Evolutionary conservation across 2,113 vertebrate species (phyloP).

Genomic region (Galeopterus variegatus): DNA sequence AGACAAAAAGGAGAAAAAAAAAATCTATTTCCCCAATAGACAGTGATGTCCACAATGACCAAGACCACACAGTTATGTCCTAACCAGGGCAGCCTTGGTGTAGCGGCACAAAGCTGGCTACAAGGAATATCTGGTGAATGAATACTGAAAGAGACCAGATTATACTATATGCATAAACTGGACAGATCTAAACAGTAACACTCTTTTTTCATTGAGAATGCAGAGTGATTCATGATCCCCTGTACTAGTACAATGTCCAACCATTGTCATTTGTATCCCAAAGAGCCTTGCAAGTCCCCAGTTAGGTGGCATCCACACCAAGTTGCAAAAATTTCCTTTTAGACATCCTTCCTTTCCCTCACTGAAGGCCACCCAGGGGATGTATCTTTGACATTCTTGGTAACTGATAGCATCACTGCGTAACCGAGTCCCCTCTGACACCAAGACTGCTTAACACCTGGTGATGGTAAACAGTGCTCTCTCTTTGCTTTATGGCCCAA

Average conservation of each 20-base stretch:
- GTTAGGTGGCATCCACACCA: not conserved
- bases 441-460: not conserved
- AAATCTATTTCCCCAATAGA: not conserved
- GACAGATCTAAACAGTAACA: not conserved
- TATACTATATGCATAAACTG: not conserved
- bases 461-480: not conserved
- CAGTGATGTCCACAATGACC: not conserved
- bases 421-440: constrained; percentile 10
- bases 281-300: not conserved
- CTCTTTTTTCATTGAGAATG: not conserved
- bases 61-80: not conserved
- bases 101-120: not conserved
- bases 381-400: not conserved
- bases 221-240: not conserved
- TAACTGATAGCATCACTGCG: not conserved
- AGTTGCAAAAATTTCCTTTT: not conserved
- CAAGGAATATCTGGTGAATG: not conserved
- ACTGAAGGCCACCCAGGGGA: not conserved
- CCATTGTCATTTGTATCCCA: not conserved
- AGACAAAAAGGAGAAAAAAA: too few relatives aligned
- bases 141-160: not conserved
- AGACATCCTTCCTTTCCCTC: not conserved
- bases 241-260: rapidly evolving
- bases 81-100: not conserved
- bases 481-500: constrained; percentile 44